Evolutionary conservation across 2,888 invertebrate genomes (phyloP).

Genomic region (Caenorhabditis drosophilae): DNA sequence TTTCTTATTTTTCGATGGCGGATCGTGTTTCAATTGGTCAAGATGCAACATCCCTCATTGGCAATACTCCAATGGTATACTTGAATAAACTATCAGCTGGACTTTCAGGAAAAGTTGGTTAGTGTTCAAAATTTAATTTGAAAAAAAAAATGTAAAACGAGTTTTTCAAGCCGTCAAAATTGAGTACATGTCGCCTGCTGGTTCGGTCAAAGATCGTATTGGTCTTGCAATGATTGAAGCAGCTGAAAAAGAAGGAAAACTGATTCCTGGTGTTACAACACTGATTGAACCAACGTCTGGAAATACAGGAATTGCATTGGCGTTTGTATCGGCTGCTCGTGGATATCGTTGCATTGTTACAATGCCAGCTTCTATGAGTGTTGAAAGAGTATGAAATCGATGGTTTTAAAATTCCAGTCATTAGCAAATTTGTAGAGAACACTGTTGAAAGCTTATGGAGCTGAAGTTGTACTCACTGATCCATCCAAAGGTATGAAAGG

Average conservation of each 20-base stretch:
- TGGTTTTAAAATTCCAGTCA: not conserved
- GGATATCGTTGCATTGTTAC: slow-evolving; percentile 66
- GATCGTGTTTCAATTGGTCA: slow-evolving; percentile 53
- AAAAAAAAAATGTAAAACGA: not conserved
- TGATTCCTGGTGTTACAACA: slow-evolving; percentile 56
- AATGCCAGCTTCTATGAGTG: slow-evolving; percentile 68
- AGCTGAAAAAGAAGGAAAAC: slow-evolving; percentile 59
- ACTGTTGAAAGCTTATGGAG: slow-evolving; percentile 67
- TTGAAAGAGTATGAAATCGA: slow-evolving; percentile 56
- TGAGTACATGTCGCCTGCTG: slow-evolving; percentile 67
- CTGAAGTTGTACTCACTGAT: slow-evolving; percentile 66
- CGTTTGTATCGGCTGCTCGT: slow-evolving; percentile 64
- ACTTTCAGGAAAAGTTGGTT: slow-evolving; percentile 57
- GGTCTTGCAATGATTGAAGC: slow-evolving; percentile 66
- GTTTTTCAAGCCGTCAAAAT: slow-evolving; percentile 60
- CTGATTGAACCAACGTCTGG: slow-evolving; percentile 67
- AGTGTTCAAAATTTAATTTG: slow-evolving; percentile 6
- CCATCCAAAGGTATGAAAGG: slow-evolving; percentile 65
- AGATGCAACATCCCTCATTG: slow-evolving; percentile 57
- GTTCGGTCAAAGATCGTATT: slow-evolving; percentile 68
- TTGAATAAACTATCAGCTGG: slow-evolving; percentile 55
- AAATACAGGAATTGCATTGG: slow-evolving; percentile 69
- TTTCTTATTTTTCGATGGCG: slow-evolving; percentile 44
- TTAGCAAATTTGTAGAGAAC: slow-evolving; percentile 47
- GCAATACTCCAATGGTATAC: slow-evolving; percentile 68